phyloP scores from a whole-genome alignment of 2,888 invertebrate species.

The Phyllotreta striolata region DNA sequence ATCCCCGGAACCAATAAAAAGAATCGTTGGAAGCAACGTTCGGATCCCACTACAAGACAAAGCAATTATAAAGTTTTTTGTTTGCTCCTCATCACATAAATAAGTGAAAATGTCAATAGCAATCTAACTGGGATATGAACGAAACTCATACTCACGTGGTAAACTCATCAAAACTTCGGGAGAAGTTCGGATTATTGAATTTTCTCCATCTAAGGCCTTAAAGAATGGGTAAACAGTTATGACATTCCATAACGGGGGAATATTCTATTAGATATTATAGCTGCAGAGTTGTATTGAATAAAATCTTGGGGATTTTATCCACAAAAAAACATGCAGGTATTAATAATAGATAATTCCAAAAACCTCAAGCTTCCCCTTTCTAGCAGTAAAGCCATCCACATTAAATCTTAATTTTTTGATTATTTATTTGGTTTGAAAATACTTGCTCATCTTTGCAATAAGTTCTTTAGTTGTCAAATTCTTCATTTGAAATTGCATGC shows the following conservation, averaged over 20 bases:
- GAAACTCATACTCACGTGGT: slow-evolving; percentile 20
- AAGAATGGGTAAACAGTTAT: slow-evolving; percentile 12
- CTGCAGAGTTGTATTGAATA: neutral
- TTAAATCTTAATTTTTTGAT: too few species aligned
- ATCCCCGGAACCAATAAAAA: neutral
- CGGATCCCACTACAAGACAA: neutral
- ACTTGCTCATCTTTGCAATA: too few species aligned
- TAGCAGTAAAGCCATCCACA: too few species aligned
- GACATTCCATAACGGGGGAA: slow-evolving; percentile 3
- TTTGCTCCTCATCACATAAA: slow-evolving; percentile 16
- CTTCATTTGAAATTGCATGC: too few species aligned
- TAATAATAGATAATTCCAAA: too few species aligned
- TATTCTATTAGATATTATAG: slow-evolving; percentile 13
- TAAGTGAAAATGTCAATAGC: slow-evolving; percentile 27
- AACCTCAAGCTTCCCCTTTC: too few species aligned
- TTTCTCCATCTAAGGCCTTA: slow-evolving; percentile 11
- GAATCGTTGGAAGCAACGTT: neutral
- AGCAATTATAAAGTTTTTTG: slow-evolving; percentile 19
- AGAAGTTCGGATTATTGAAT: slow-evolving; percentile 23
- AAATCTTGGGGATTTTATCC: neutral
- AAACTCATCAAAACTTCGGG: slow-evolving; percentile 26
- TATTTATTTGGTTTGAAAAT: too few species aligned
- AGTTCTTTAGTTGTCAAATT: too few species aligned
- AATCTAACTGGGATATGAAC: slow-evolving; percentile 11
- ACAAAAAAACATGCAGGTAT: neutral